phyloP scores from a whole-genome alignment of 2,888 invertebrate species.

The Argyresthia albistria region DNA sequence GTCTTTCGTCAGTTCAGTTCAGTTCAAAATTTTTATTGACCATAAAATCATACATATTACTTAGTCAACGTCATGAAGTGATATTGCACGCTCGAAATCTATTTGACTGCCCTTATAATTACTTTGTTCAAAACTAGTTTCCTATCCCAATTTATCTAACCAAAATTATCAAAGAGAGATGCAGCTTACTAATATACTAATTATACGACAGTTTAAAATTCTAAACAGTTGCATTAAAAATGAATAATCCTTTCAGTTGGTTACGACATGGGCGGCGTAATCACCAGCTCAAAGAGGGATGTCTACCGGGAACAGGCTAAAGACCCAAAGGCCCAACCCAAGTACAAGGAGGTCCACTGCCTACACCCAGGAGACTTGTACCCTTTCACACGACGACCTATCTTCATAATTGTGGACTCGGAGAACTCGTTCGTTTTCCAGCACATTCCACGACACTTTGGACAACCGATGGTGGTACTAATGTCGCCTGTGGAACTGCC shows the following conservation, averaged over 20 bases:
- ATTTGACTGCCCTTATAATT: no score
- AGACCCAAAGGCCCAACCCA: constrained; percentile 19
- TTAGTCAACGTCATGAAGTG: no score
- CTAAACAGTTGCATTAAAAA: no score
- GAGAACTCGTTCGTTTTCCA: constrained; percentile 95
- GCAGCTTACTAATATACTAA: no score
- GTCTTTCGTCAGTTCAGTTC: no score
- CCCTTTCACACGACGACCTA: constrained; percentile 92
- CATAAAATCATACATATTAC: no score
- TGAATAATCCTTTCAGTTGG: constrained; percentile 71
- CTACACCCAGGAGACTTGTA: constrained; percentile 95
- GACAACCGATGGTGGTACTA: constrained; percentile 92
- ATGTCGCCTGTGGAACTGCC: constrained; percentile 96
- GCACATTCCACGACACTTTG: constrained; percentile 91
- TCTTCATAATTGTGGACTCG: constrained; percentile 95
- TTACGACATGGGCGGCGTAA: constrained; percentile 92
- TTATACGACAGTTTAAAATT: no score
- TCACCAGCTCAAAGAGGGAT: constrained; percentile 90
- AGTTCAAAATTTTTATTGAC: no score
- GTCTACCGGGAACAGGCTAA: constrained; percentile 56
- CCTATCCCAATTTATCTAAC: no score
- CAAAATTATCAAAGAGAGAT: no score
- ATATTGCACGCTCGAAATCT: no score
- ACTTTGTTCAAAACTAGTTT: no score
- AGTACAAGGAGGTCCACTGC: constrained; percentile 79